Conservation (phyloP, 2,888 invertebrate genomes). For the Timema cristinae region DNA sequence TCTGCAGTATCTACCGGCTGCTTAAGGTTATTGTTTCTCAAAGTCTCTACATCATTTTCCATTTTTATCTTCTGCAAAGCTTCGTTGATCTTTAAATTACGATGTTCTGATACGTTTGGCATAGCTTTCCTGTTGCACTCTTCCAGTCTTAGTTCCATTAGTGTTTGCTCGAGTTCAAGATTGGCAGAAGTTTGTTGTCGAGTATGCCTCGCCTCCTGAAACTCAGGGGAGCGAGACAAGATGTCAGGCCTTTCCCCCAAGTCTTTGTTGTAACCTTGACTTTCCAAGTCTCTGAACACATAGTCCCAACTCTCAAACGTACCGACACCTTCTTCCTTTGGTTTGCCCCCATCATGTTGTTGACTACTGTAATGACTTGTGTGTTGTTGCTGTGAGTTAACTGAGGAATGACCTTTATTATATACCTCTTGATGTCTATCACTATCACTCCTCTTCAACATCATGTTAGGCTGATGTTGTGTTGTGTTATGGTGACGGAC, state of each 20-base stretch:
- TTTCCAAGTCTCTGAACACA: conserved; percentile 71
- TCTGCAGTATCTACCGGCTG: conserved; percentile 18
- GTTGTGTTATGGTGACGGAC: conserved; percentile 14
- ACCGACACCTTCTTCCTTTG: conserved; percentile 62
- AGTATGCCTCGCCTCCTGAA: conserved; percentile 20
- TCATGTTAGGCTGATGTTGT: conserved; percentile 6
- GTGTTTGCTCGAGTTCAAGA: conserved; percentile 54
- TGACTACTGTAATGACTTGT: conserved; percentile 12
- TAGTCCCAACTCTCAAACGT: conserved; percentile 71
- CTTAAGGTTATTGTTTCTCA: background rate
- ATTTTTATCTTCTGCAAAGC: conserved; percentile 46
- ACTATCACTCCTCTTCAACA: conserved; percentile 15
- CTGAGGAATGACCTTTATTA: background rate
- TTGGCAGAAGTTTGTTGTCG: conserved; percentile 38
- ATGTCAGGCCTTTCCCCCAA: conserved; percentile 63
- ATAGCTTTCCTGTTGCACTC: conserved; percentile 33
- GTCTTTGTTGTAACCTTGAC: conserved; percentile 64
- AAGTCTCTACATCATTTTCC: conserved; percentile 24
- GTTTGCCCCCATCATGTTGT: conserved; percentile 41
- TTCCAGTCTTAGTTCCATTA: conserved; percentile 53
- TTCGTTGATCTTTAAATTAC: conserved; percentile 53
- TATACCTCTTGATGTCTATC: conserved; percentile 32
- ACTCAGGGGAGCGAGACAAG: conserved; percentile 20
- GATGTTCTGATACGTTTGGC: conserved; percentile 18
- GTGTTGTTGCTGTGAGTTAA: conserved; percentile 1